Evolutionary conservation across 1,140 invertebrate genomes (phyloP).

Genomic region (Drosophila pandora): DNA sequence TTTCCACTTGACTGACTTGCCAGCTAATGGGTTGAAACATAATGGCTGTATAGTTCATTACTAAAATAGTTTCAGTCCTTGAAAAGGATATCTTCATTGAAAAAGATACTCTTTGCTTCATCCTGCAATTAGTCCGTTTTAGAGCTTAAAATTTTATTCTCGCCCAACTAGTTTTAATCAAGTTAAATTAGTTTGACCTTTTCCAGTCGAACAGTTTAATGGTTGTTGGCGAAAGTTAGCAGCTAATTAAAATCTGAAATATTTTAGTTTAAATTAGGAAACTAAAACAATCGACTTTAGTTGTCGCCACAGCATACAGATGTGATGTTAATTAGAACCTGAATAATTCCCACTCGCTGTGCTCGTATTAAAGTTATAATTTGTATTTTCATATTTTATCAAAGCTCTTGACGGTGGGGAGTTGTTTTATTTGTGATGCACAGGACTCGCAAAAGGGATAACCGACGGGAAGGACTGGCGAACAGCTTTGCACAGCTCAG

Average conservation of each 20-base stretch:
- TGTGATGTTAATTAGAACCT: not conserved
- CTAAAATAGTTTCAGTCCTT: too few species aligned
- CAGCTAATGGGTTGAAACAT: not conserved
- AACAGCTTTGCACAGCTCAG: constrained; percentile 30
- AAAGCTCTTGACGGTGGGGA: not conserved
- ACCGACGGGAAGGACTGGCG: constrained; percentile 6
- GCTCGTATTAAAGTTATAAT: constrained; percentile 1
- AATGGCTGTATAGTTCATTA: not conserved
- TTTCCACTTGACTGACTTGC: not conserved
- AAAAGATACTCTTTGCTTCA: too few species aligned
- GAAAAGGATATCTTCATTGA: too few species aligned
- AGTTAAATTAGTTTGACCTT: not conserved
- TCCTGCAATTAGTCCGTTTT: not conserved
- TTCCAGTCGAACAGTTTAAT: too few species aligned
- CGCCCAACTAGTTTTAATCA: not conserved
- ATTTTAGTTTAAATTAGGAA: not conserved
- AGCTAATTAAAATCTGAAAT: too few species aligned
- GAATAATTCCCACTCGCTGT: not conserved
- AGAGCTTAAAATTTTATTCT: not conserved
- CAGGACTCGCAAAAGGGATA: constrained; percentile 9
- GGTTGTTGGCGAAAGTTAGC: too few species aligned
- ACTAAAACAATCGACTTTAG: not conserved
- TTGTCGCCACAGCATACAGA: not conserved
- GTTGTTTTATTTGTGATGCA: not conserved
- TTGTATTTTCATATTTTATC: constrained; percentile 5